phyloP scores from a whole-genome alignment of 2,888 invertebrate species.

The Tridacna crocea region DNA sequence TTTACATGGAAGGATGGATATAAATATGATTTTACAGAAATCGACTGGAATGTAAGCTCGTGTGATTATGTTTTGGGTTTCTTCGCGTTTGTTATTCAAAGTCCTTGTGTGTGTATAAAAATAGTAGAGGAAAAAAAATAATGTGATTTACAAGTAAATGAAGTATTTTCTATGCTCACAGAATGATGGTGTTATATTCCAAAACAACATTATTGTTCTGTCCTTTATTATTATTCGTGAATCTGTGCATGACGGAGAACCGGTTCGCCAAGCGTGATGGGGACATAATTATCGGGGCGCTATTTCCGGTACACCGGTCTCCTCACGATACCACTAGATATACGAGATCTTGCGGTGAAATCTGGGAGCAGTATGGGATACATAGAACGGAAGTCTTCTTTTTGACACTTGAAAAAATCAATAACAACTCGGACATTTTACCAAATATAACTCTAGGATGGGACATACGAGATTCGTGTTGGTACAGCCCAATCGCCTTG shows the following conservation, averaged over 20 bases:
- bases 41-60: no score
- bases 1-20: no score
- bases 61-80: no score
- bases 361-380: slow-evolving; percentile 91
- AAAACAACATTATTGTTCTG: no score
- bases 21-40: no score
- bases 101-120: no score
- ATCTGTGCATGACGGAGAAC: not conserved
- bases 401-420: slow-evolving; percentile 85
- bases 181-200: no score
- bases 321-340: slow-evolving; percentile 82
- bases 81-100: no score
- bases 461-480: slow-evolving; percentile 92
- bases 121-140: no score
- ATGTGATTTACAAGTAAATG: no score
- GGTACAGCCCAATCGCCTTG: slow-evolving; percentile 92
- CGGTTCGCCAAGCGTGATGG: slow-evolving; percentile 84
- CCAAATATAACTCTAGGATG: slow-evolving; percentile 88
- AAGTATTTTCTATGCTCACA: no score
- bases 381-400: slow-evolving; percentile 88
- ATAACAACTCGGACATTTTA: slow-evolving; percentile 87
- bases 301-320: slow-evolving; percentile 86
- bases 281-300: slow-evolving; percentile 87
- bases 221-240: not conserved
- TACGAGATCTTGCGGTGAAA: slow-evolving; percentile 86